Evolutionary conservation across 2,113 vertebrate genomes (phyloP).

Genomic region (Pardalotus punctatus): DNA sequence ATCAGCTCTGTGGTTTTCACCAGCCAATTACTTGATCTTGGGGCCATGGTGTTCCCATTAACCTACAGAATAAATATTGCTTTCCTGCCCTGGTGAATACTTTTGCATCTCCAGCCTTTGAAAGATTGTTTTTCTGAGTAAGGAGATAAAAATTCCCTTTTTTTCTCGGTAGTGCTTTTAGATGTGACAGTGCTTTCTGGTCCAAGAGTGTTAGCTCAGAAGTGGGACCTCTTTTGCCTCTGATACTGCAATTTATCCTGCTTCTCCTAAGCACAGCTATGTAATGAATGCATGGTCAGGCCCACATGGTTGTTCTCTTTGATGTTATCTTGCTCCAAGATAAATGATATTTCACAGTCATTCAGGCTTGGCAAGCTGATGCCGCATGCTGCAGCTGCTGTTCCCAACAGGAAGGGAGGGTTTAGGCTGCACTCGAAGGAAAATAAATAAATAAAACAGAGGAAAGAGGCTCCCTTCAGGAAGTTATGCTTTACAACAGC

Average conservation of each 20-base stretch:
- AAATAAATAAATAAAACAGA: conserved; percentile 40
- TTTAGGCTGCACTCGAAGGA: neutral
- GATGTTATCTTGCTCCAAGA: conserved; percentile 18
- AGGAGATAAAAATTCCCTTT: neutral
- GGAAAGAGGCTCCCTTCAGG: neutral
- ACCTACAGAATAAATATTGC: neutral
- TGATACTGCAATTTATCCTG: neutral
- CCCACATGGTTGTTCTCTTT: neutral
- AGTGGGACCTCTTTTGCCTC: neutral
- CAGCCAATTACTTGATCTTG: neutral
- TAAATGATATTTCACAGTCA: conserved; percentile 24
- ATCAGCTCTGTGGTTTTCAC: neutral
- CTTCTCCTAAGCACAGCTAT: neutral
- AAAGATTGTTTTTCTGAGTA: neutral
- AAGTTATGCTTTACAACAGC: neutral
- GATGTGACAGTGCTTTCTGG: neutral
- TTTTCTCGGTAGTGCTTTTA: neutral
- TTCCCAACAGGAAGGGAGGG: conserved; percentile 37
- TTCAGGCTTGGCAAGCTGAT: neutral
- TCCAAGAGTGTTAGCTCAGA: neutral
- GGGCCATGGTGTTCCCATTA: neutral
- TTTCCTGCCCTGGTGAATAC: neutral
- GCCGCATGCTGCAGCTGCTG: neutral
- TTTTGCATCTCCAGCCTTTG: neutral
- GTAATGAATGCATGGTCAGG: conserved; percentile 24